Evolutionary conservation across 2,888 invertebrate genomes (phyloP).

Genomic region (Dastarcus helophoroides): DNA sequence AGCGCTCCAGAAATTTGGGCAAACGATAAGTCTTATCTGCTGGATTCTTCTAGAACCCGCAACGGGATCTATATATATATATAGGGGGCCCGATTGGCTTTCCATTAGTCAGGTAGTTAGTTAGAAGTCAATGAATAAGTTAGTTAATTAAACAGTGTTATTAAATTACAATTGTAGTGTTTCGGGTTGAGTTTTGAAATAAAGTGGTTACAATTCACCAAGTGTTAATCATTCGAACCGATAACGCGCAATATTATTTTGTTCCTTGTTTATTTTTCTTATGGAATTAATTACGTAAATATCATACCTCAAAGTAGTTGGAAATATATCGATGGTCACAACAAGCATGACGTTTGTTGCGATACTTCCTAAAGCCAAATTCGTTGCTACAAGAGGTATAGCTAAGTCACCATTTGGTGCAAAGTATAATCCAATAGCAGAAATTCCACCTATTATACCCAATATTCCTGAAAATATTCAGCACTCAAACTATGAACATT

Average conservation of each 20-base stretch:
- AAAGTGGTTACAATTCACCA: too few species aligned
- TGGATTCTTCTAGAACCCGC: too few species aligned
- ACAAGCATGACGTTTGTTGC: slow-evolving; percentile 50
- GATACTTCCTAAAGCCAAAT: slow-evolving; percentile 44
- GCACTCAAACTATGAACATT: slow-evolving; percentile 1
- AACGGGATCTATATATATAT: too few species aligned
- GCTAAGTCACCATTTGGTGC: slow-evolving; percentile 38
- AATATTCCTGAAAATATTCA: slow-evolving; percentile 12
- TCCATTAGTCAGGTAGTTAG: too few species aligned
- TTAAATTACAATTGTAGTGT: too few species aligned
- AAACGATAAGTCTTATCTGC: too few species aligned
- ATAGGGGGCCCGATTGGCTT: too few species aligned
- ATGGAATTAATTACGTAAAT: not conserved
- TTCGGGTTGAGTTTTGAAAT: too few species aligned
- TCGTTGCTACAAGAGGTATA: slow-evolving; percentile 38
- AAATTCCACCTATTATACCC: slow-evolving; percentile 9
- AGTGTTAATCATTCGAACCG: too few species aligned
- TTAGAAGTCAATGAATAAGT: too few species aligned
- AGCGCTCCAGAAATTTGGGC: too few species aligned
- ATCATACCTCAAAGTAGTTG: slow-evolving; percentile 50
- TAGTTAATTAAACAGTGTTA: too few species aligned
- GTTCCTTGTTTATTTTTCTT: not conserved
- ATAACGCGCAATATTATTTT: slow-evolving; percentile 4
- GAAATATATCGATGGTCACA: slow-evolving; percentile 53
- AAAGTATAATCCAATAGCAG: slow-evolving; percentile 13